Evolutionary conservation across 1,140 invertebrate species (phyloP), one percentile per base, ranked within the genome.

Genomic region (Drosophila virilis): DNA sequence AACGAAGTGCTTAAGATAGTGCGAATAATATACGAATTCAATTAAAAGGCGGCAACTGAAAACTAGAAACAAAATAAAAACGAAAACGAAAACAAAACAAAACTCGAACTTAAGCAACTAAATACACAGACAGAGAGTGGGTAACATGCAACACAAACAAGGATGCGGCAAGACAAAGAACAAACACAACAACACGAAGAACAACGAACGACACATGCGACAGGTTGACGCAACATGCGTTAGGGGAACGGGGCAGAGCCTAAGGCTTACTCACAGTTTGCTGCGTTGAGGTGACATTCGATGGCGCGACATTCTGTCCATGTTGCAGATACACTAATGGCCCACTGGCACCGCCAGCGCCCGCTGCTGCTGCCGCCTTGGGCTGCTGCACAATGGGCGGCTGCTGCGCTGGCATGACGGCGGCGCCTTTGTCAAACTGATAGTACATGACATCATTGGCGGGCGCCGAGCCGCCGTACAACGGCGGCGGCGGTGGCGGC

Each of bases 241-340:
- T 15, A 9, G 32, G 13, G 50, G 33, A 13, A n/a, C 32, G 13
- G 32, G 42, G 15, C 32, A 35, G 13, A 60, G 54, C 68, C 64
- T 55, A 67, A 60, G 64, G 72, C 77, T 78, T 91, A 91, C 90
- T 91, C 90, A 91, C 90, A 91, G 86, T 91, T 91, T 90, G 90
- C 66, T 85, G 86, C 72, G 90, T 65, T 62, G 82, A 75, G 62
- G 72, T 79, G 68, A 84, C 78, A 83, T 78, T 83, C 67, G 89
- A 61, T 52, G 80, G 75, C 40, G 89, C 73, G 35, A 72, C 72
- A 78, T 82, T 88, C 76, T 89, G 84, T 67, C 83, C 81, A 80
- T 91, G 90, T 42, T 91, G 90, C 68, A 91, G 84, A 83, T 86
- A 91, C 66, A 91, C 90, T 80, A 91, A 90, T 73, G 90, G 90